phyloP scores from a whole-genome alignment of 92 coral and sea anemone genomes.

The Bergia puertoricense region DNA sequence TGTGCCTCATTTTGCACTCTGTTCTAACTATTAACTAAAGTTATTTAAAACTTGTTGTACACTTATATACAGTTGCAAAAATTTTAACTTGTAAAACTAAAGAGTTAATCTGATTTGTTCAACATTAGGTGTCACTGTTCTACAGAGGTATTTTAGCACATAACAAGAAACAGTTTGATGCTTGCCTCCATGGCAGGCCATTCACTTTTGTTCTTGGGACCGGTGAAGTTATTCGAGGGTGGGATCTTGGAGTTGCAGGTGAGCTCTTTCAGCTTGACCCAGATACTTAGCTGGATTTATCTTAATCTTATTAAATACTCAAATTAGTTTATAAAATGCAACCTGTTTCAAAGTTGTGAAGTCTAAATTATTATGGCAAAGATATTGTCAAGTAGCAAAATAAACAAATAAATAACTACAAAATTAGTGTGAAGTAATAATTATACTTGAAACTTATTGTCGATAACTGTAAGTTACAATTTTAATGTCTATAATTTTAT shows the following conservation, averaged over 20 bases:
- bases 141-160: constrained; percentile 66
- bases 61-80: neutral
- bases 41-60: neutral
- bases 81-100: neutral
- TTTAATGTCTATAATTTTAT: no score
- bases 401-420: neutral
- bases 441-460: no score
- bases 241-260: constrained; percentile 77
- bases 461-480: no score
- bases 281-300: neutral
- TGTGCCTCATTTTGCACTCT: no score
- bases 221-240: constrained; percentile 73
- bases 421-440: no score
- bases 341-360: neutral
- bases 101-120: neutral
- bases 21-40: no score
- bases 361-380: no score
- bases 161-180: constrained; percentile 73
- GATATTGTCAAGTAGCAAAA: neutral
- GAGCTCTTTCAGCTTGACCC: neutral
- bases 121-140: constrained; percentile 54
- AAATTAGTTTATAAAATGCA: neutral
- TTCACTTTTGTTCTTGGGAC: constrained; percentile 60
- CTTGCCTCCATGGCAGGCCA: constrained; percentile 60
- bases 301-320: neutral